A percentile compares a stretch with the other conserved stretches of the same genome.
Conservation (phyloP, 2,888 invertebrate genomes). For the Agrilus biguttatus region DNA sequence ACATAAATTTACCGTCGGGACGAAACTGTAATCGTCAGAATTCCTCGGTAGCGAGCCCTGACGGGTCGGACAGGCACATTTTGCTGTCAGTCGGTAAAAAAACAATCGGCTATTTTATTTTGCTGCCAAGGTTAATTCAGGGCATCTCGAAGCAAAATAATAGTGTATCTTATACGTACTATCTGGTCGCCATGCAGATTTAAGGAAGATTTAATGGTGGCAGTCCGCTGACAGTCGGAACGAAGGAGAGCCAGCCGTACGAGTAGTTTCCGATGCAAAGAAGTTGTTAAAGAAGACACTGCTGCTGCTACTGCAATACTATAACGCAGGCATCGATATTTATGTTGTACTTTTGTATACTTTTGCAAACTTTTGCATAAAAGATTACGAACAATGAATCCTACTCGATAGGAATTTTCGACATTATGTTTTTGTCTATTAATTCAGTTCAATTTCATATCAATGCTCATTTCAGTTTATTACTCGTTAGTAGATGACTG, state of each 20-base stretch:
- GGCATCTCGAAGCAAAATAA: constrained; percentile 30
- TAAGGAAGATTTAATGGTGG: constrained; percentile 28
- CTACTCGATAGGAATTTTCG: too few species aligned
- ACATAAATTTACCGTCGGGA: too few species aligned
- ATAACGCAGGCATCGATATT: too few species aligned
- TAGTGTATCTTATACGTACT: constrained; percentile 27
- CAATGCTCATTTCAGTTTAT: too few species aligned
- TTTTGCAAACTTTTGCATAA: too few species aligned
- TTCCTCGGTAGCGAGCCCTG: constrained; percentile 21
- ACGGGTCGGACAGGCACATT: constrained; percentile 30
- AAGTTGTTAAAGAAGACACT: too few species aligned
- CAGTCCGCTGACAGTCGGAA: constrained; percentile 15
- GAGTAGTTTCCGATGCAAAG: constrained; percentile 4
- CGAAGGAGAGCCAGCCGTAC: constrained; percentile 4
- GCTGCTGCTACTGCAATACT: too few species aligned
- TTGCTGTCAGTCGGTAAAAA: constrained; percentile 27
- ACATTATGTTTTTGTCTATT: too few species aligned
- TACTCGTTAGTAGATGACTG: too few species aligned
- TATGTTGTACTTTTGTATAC: too few species aligned
- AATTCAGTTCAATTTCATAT: too few species aligned
- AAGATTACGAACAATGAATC: too few species aligned
- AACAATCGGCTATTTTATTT: constrained; percentile 27
- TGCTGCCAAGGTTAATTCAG: constrained; percentile 34
- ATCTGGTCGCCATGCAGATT: constrained; percentile 19
- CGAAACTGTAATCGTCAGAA: constrained; percentile 1